These are phyloP conservation scores for Percina caprodes DNA, from an alignment of 2,113 vertebrate genomes.

Conservation along the genomic window DNA sequence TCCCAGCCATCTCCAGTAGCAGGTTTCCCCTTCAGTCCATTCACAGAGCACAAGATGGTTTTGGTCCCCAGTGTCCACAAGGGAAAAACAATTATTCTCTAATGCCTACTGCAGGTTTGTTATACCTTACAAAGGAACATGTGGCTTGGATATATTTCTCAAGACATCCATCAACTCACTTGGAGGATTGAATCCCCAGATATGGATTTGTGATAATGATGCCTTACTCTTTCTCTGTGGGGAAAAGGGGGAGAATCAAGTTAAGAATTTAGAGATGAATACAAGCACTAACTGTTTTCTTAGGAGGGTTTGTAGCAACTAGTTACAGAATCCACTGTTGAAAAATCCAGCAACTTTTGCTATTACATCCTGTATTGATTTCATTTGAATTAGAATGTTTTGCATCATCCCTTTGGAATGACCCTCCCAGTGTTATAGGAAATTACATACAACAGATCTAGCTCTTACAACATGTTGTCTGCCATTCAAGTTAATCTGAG, in stretches of 20 bases:
- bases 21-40: slow-evolving; percentile 19
- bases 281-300: neutral
- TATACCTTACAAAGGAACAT: slow-evolving; percentile 49
- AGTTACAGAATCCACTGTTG: neutral
- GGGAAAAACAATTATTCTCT: slow-evolving; percentile 53
- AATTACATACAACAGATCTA: no score
- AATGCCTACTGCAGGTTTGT: slow-evolving; percentile 50
- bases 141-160: slow-evolving; percentile 58
- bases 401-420: neutral
- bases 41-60: slow-evolving; percentile 26
- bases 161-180: slow-evolving; percentile 46
- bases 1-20: slow-evolving; percentile 37
- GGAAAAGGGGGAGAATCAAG: slow-evolving; percentile 8
- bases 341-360: neutral
- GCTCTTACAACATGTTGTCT: neutral
- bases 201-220: slow-evolving; percentile 48
- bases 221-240: slow-evolving; percentile 13
- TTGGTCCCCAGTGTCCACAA: slow-evolving; percentile 51
- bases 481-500: neutral
- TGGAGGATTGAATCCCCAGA: slow-evolving; percentile 42
- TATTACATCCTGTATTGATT: neutral
- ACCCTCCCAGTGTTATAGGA: no score
- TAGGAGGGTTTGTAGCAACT: neutral
- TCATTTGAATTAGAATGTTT: neutral
- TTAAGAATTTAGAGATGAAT: slow-evolving; percentile 17